A percentile compares a stretch with the other conserved stretches of the same genome.
Evolutionary conservation across 2,888 invertebrate species (phyloP).

Genomic region (Conistra vaccinii): DNA sequence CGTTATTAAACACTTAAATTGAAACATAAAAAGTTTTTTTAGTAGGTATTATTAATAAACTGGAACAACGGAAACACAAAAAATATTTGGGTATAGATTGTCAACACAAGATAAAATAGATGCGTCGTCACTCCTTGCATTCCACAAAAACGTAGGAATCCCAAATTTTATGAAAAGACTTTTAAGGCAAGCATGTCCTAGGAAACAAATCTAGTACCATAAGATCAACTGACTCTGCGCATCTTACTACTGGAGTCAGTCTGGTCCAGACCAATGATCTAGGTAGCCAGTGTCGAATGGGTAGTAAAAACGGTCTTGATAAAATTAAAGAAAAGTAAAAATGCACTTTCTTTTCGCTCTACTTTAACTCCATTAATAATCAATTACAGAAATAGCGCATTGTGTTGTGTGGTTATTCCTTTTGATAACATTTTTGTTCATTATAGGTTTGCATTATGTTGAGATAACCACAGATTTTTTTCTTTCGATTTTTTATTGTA

Average conservation of each 20-base stretch:
- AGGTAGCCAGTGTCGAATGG: background rate
- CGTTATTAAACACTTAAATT: slow-evolving; percentile 45
- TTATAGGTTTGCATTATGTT: slow-evolving; percentile 1
- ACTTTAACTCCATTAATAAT: slow-evolving; percentile 10
- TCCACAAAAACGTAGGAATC: background rate
- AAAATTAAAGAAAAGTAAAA: slow-evolving; percentile 8
- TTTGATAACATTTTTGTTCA: slow-evolving; percentile 7
- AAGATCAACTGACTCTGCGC: background rate
- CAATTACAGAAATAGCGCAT: background rate
- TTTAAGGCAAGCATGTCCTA: background rate
- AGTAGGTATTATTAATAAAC: slow-evolving; percentile 6
- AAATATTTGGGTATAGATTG: background rate
- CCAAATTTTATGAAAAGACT: background rate
- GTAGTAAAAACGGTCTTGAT: background rate
- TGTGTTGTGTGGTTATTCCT: slow-evolving; percentile 21
- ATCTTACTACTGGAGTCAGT: background rate
- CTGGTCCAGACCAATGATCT: background rate
- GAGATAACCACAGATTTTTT: slow-evolving; percentile 5
- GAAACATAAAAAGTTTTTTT: slow-evolving; percentile 19
- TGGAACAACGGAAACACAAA: background rate
- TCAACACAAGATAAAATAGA: slow-evolving; percentile 7
- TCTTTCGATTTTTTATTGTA: background rate
- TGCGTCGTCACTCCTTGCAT: slow-evolving; percentile 1
- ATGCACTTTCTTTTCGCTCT: background rate
- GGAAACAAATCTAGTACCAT: background rate